Evolutionary conservation across 1,140 invertebrate species (phyloP), one percentile per base, ranked within the genome.

Genomic region (Andrena cerasifolii): DNA sequence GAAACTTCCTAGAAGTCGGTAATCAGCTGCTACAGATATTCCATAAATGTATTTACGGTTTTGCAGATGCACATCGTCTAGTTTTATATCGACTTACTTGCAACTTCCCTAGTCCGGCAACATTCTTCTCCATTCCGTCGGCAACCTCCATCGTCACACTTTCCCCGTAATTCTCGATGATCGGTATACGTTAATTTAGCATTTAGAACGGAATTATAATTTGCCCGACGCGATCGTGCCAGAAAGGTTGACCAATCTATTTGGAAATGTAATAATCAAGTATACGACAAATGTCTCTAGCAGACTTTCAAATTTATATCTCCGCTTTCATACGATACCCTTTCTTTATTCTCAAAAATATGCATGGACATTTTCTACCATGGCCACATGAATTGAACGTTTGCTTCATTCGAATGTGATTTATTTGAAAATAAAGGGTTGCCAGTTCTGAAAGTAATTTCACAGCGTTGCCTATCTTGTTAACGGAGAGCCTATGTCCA

Each of bases 1-100:
- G 86, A 87, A 85, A 88, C 85, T 88, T 89, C 80, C 83, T 85
- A 88, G 86, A 86, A 86, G 74, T 84, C 78, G 73, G 63, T 78
- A 77, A 74, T 84, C 83, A 74, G 67, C 81, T 80, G 56, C 61
- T 80, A 59, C 59, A 72, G 73, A 80, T 63, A 65, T 62, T 83
- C 80, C 82, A 80, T 74, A 67, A 40, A 24, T 72, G 26, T 28
- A 63, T 73, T 73, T 70, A 49, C 14, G 18, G 28, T n/a, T n/a
- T n/a, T 56, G 45, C 56, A 43, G n/a, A n/a, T n/a, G n/a, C 36
- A 40, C 36, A 40, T 21, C 24, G 36, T 43, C 16, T 65, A 47
- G 43, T 63, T 59, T 26, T 16, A 14, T 24, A 10, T 31, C 12
- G 36, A 36, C 45, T 72, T 33, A 65, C 21, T 43, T 71, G 28